Percentiles rank a stretch among this genome's conserved stretches.
Conservation (phyloP, 2,888 invertebrate species). For the Odontocolon sp. region DNA sequence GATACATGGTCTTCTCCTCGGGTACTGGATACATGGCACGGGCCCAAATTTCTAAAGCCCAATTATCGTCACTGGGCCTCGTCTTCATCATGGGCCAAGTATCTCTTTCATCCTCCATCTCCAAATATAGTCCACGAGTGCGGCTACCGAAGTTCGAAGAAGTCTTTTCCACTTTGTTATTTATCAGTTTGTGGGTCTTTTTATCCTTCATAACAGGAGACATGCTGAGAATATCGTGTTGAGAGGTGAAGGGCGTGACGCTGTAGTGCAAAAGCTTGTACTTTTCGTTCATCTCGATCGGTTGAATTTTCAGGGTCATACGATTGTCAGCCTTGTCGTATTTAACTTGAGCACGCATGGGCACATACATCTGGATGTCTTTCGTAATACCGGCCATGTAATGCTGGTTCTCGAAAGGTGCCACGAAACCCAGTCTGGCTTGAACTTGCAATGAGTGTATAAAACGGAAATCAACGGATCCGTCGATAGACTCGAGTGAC, state of each 20-base stretch:
- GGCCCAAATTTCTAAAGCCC: too few relatives aligned
- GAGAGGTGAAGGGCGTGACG: conserved; percentile 85
- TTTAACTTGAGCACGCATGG: conserved; percentile 81
- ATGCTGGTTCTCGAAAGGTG: conserved; percentile 83
- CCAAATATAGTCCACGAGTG: conserved; percentile 6
- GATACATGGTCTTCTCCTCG: conserved; percentile 80
- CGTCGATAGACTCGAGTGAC: background rate
- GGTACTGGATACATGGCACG: too few relatives aligned
- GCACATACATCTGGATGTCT: conserved; percentile 84
- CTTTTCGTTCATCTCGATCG: conserved; percentile 82
- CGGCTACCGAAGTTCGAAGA: background rate
- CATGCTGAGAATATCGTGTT: conserved; percentile 83
- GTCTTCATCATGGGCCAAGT: background rate
- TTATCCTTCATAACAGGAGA: conserved; percentile 78
- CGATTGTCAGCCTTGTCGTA: conserved; percentile 81
- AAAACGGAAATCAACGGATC: conserved; percentile 64
- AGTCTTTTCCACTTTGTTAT: conserved; percentile 58
- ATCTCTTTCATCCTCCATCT: background rate
- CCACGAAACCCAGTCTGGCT: conserved; percentile 85
- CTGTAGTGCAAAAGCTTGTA: conserved; percentile 84
- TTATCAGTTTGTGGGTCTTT: conserved; percentile 75
- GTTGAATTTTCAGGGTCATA: conserved; percentile 81
- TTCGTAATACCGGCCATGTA: conserved; percentile 85
- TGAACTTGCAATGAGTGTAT: conserved; percentile 83
- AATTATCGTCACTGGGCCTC: too few relatives aligned